Evolutionary conservation across 1,140 invertebrate genomes (phyloP), one percentile per base, ranked within the genome.

Genomic region (Telenomus remus): DNA sequence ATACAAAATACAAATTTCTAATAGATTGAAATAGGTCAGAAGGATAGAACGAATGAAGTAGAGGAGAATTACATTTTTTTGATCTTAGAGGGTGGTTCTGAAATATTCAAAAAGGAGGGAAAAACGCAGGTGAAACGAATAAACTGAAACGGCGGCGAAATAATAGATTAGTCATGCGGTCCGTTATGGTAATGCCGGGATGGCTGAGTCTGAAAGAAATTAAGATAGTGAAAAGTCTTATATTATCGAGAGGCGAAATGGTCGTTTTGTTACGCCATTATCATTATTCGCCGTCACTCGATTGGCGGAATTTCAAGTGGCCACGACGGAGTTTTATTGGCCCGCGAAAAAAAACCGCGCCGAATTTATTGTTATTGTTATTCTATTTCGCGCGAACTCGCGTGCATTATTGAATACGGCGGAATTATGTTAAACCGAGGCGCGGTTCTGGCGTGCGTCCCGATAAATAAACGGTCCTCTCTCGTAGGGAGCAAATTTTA

Each of bases 101-200:
- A n/a, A n/a, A n/a, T n/a, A n/a, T n/a, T n/a, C n/a, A n/a, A n/a
- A n/a, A n/a, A n/a, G n/a, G n/a, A 74, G 66, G 50, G 43, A 65
- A 65, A 73, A 73, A 47, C 16, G 46, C 77, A 78, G 70, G 70
- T 78, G 60, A 78, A 78, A 74, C 70, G 70, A 74, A 73, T 70
- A 70, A 78, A 73, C 65, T 70, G 59, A 70, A 69, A 73, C 14
- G 49, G 34, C 53, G 49, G 42, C 55, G 66, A 15, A 61, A 81
- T 84, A 85, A 81, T 79, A 83, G 79, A 84, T 84, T 80, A 81
- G 78, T 76, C 54, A 27, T 27, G 48, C 51, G 60, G 68, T 80
- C 76, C 75, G 77, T 84, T 85, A 85, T 85, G 82, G 76, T 83
- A 82, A 84, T 85, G 74, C 64, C 55, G 48, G 46, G 39, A 49